Base-by-base conservation (phyloP, 2,888 invertebrate genomes). In the Macrophya alboannulata region DNA sequence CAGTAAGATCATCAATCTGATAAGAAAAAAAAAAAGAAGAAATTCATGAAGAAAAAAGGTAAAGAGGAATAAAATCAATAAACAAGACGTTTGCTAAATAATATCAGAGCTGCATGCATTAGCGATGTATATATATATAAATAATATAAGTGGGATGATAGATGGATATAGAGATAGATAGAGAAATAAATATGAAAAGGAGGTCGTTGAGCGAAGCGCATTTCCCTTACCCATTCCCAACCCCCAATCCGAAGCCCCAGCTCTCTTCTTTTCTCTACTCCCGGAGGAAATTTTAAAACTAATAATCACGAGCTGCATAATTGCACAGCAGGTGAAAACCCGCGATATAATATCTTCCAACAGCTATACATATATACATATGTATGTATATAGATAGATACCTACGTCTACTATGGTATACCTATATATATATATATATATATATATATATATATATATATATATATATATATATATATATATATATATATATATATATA, bases 251-350 rank as follows among this genome's bases (percentile, higher is more conserved):
- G n/a, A n/a, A n/a, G n/a, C n/a, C n/a, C n/a, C n/a, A n/a, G n/a
- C n/a, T n/a, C 8, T 17, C 8, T 17, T 5, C 62, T 15, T 6
- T n/a, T 31, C 31, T 71, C 21, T 17, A 71, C 40, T 71, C 71
- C 71, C 71, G 12, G 40, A 71, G 71, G 71, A 71, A 71, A 71
- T 71, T 71, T 71, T 71, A 71, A 71, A 71, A 71, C 71, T 40
- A 40, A 40, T 71, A 43, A 71, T 71, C 71, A 71, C 40, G 40
- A 71, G 71, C 31, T 71, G 71, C 71, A 71, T 37, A 71, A 71
- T 71, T 71, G 71, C 40, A 40, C 71, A n/a, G n/a, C 62, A 12
- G 25, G 25, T 62, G 62, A 12, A 62, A 12, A 25, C 62, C 62
- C 62, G 12, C 62, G 55, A 55, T 55, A 55, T 55, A 55, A 55